Evolutionary conservation across 1,140 invertebrate species (phyloP).

Genomic region (Pachyrhynchus sulphureomaculatus): DNA sequence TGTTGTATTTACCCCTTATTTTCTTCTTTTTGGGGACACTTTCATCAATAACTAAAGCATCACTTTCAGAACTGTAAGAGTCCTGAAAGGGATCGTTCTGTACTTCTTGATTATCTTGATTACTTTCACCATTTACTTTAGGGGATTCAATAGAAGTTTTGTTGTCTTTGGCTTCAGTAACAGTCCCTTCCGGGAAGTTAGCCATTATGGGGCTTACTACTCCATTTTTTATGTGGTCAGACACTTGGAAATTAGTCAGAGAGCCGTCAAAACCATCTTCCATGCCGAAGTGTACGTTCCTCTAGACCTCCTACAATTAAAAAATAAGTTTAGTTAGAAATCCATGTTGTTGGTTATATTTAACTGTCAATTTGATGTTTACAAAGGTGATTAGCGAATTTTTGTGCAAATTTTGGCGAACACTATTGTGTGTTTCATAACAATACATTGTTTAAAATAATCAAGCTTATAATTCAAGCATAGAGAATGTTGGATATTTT

Average conservation of each 20-base stretch:
- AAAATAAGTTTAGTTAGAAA: not conserved
- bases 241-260: slow-evolving; percentile 22
- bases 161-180: slow-evolving; percentile 27
- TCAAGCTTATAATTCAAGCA: too few relatives aligned
- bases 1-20: slow-evolving; percentile 24
- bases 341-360: not conserved
- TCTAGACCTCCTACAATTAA: slow-evolving; percentile 12
- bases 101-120: slow-evolving; percentile 18
- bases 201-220: slow-evolving; percentile 41
- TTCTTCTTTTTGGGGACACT: slow-evolving; percentile 36
- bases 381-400: not conserved
- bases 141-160: slow-evolving; percentile 17
- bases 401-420: not conserved
- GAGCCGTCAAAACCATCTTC: slow-evolving; percentile 48
- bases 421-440: not conserved
- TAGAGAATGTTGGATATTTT: not conserved
- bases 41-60: slow-evolving; percentile 50
- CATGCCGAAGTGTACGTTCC: slow-evolving; percentile 43
- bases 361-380: slow-evolving; percentile 9
- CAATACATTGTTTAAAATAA: too few relatives aligned
- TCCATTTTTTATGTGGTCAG: slow-evolving; percentile 35
- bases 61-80: slow-evolving; percentile 47
- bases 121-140: slow-evolving; percentile 40
- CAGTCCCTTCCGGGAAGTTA: slow-evolving; percentile 41
- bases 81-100: slow-evolving; percentile 28